A percentile compares a stretch with the other conserved stretches of the same genome.
phyloP scores from a whole-genome alignment of 2,797 vertebrate genomes.

The Acanthopagrus latus region DNA sequence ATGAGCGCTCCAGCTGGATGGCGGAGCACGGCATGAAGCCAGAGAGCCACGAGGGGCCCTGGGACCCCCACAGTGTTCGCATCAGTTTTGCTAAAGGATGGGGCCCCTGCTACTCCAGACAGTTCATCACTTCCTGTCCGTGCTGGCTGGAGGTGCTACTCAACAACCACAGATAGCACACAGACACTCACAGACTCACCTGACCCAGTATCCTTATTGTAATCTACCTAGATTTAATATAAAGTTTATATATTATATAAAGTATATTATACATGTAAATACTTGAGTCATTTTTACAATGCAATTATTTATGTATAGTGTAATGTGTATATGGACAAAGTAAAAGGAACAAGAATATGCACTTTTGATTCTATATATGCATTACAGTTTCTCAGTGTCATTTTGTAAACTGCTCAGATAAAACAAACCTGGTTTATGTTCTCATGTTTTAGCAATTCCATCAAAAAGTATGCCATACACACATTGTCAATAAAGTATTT shows the following conservation, averaged over 20 bases:
- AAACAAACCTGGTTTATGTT: slow-evolving; percentile 88
- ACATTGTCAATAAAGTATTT: slow-evolving; percentile 98
- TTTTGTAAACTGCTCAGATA: slow-evolving; percentile 90
- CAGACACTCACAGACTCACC: slow-evolving; percentile 52
- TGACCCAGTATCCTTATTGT: slow-evolving; percentile 89
- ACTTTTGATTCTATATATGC: slow-evolving; percentile 94
- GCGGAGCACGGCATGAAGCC: slow-evolving; percentile 87
- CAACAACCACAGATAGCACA: slow-evolving; percentile 90
- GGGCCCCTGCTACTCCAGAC: slow-evolving; percentile 97
- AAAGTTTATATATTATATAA: slow-evolving; percentile 97
- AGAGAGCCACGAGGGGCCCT: slow-evolving; percentile 91
- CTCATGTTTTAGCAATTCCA: slow-evolving; percentile 88
- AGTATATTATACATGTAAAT: slow-evolving; percentile 99
- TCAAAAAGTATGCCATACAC: slow-evolving; percentile 88
- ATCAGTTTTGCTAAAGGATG: slow-evolving; percentile 99
- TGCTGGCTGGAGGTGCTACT: slow-evolving; percentile 98
- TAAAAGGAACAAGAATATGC: slow-evolving; percentile 92
- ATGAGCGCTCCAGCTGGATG: slow-evolving; percentile 90
- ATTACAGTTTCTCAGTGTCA: slow-evolving; percentile 89
- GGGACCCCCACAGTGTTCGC: slow-evolving; percentile 95
- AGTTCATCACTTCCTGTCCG: slow-evolving; percentile 98
- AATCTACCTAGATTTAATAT: slow-evolving; percentile 99
- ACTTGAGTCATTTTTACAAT: slow-evolving; percentile 99
- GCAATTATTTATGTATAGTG: slow-evolving; percentile 99
- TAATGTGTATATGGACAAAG: slow-evolving; percentile 97